Evolutionary conservation across 2,888 invertebrate genomes (phyloP).

Genomic region (Vannuccia rotundouncinata): DNA sequence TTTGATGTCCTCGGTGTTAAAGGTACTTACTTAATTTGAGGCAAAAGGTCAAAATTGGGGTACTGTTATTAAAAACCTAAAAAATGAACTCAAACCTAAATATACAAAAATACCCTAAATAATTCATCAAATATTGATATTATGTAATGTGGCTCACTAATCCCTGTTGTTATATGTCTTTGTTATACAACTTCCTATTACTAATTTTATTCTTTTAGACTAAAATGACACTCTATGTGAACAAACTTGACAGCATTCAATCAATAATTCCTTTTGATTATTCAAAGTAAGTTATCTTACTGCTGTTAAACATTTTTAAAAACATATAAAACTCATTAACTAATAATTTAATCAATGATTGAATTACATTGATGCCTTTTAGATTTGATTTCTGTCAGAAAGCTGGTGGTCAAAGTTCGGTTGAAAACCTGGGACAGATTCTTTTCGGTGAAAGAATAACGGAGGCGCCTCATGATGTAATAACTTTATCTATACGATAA

Average conservation of each 20-base stretch:
- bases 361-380: slow-evolving; percentile 43
- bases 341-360: background rate
- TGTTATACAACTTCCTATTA: background rate
- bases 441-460: slow-evolving; percentile 97
- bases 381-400: slow-evolving; percentile 83
- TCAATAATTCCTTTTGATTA: slow-evolving; percentile 97
- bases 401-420: slow-evolving; percentile 64
- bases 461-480: slow-evolving; percentile 80
- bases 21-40: too few relatives aligned
- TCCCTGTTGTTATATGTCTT: background rate
- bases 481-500: too few relatives aligned
- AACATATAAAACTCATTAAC: background rate
- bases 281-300: slow-evolving; percentile 65
- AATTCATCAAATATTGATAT: background rate
- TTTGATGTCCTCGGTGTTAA: too few relatives aligned
- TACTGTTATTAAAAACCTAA: too few relatives aligned
- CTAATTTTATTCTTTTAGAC: slow-evolving; percentile 65
- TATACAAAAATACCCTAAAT: too few relatives aligned
- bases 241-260: slow-evolving; percentile 92
- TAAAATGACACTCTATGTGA: slow-evolving; percentile 80
- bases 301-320: background rate
- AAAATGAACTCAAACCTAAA: too few relatives aligned
- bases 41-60: too few relatives aligned
- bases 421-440: slow-evolving; percentile 95
- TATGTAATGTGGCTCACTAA: background rate